Base-by-base conservation (phyloP, 2,888 invertebrate genomes). In the Branchellion lobata region DNA sequence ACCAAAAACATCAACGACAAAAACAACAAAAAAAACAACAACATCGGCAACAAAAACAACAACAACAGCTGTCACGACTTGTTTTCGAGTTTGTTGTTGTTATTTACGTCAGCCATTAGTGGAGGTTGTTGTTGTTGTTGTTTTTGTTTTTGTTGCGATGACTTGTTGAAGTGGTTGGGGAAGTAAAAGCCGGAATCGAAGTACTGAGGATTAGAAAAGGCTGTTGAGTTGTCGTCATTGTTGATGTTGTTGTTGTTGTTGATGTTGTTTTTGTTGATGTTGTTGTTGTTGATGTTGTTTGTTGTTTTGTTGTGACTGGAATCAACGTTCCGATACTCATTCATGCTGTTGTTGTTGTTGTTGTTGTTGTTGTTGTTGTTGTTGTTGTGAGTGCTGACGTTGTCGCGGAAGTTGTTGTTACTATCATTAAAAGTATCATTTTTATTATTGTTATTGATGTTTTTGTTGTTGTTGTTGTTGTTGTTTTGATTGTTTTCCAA, bases 61-160 rank as follows among this genome's bases (percentile, higher is more conserved):
- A n/a, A n/a, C n/a, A n/a, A n/a, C n/a, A n/a, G n/a, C n/a, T n/a
- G n/a, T n/a, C n/a, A n/a, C n/a, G n/a, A n/a, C 88, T 99, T 99
- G 88, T 99, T 99, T 80, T 96, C 91, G 79, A 98, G 40, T 5
- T 40, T 40, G 40, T 1, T 31, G 1, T 29, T 2, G 71, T 69
- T 69, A 14, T 18, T 18, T 65, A n/a, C 11, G n/a, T 14, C 11
- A n/a, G 11, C 24, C 11, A 14, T n/a, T 14, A 8, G 33, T 69
- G 3, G 27, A 29, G 33, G 33, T 33, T 21, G 27, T 24, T 21
- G 33, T 69, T 69, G 27, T 31, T 36, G 21, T 5, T 5, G 14
- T 31, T 69, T 27, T n/a, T 33, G 27, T 72, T 72, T 14, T 72
- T 72, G 33, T 34, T 40, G 18, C 14, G 11, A 72, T 77, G 33